Evolutionary conservation across 2,888 invertebrate species (phyloP).

Genomic region (Drosophila mimetica): DNA sequence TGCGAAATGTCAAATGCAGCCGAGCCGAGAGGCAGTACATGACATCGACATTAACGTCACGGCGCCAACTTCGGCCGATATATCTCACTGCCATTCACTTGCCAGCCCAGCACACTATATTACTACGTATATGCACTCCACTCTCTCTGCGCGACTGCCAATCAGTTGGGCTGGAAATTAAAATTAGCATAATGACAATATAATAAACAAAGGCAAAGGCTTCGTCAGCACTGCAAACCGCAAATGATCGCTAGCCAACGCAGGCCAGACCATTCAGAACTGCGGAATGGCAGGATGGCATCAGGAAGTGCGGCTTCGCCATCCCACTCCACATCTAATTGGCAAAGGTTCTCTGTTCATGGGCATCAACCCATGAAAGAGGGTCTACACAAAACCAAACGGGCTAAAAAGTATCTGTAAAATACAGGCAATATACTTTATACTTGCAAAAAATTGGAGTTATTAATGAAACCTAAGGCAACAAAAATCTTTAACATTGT

Average conservation of each 20-base stretch:
- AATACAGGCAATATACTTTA: no score
- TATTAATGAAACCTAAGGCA: no score
- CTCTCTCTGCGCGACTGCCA: conserved; percentile 43
- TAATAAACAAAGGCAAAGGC: conserved; percentile 66
- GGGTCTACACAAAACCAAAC: conserved; percentile 4
- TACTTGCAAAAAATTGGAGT: no score
- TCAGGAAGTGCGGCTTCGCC: conserved; percentile 19
- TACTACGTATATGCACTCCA: conserved; percentile 20
- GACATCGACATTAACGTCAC: conserved; percentile 72
- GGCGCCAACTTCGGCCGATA: conserved; percentile 34
- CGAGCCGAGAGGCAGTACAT: conserved; percentile 46
- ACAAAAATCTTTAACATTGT: no score
- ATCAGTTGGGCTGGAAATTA: conserved; percentile 70
- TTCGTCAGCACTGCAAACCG: conserved; percentile 34
- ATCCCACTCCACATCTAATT: conserved; percentile 31
- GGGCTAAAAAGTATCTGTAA: background rate
- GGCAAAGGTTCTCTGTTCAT: conserved; percentile 5
- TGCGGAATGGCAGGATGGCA: conserved; percentile 19
- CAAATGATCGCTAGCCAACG: conserved; percentile 29
- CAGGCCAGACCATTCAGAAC: background rate
- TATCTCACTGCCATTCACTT: conserved; percentile 64
- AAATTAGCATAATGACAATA: conserved; percentile 79
- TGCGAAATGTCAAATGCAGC: conserved; percentile 76
- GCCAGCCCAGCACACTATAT: conserved; percentile 3
- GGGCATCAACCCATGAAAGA: conserved; percentile 4